Evolutionary conservation across 2,113 vertebrate genomes (phyloP), one percentile per base, ranked within the genome.

Genomic region (Mus spicilegus): DNA sequence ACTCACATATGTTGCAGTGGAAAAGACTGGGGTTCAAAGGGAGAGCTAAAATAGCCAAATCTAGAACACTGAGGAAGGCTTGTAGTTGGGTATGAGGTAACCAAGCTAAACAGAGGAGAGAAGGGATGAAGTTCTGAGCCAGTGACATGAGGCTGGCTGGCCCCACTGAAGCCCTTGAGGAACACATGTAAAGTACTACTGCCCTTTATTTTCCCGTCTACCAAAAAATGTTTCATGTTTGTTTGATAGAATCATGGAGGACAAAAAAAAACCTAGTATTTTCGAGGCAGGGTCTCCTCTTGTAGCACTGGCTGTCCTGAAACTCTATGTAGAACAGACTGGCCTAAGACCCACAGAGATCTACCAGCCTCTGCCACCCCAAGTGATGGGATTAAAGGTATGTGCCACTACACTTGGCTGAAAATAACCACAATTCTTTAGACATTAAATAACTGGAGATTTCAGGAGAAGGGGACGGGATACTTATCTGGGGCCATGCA

Each of bases 221-320:
- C 13, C 73, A 69, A 89, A 95, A 49, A 77, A 61, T 42, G 87
- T 85, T 95, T 80, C 58, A 28, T 93, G 54, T 36, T 33, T 75
- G 90, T 95, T 30, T 85, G 78, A 93, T 51, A 42, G n/a, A 77
- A 0, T 24, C 75, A 87, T 54, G 69, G 89, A 81, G 84, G 96
- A 92, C 91, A 93, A 8, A 89, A 91, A 58, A 90, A 81, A 91
- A 17, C 9, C 9, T 17, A 69, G 28, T 78, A 33, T 78, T 51
- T 19, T 78, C 0, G 7, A 78, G 46, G 46, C 46, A 78, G 6
- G 28, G 30, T 78, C 49, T 78, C 30, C 54, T 49, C 28, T 51
- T 51, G 77, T 54, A 54, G 16, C 46, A 49, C 46, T 49, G 46
- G 46, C 46, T 3, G 4, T 49, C 46, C 46, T 49, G 46, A 49